Conservation (phyloP, 2,113 vertebrate genomes). For the Mola mola region DNA sequence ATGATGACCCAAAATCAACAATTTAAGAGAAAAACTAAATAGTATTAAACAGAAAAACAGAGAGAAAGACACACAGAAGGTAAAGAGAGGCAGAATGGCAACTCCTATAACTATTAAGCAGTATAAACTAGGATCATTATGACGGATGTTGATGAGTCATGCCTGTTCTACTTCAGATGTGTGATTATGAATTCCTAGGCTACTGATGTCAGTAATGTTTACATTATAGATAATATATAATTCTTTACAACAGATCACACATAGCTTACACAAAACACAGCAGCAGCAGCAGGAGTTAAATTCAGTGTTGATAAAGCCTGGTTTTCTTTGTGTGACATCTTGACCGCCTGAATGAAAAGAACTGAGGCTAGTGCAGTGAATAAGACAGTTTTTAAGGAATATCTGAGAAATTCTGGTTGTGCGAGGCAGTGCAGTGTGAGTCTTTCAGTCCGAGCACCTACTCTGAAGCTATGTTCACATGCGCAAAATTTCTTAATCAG, state of each 20-base stretch:
- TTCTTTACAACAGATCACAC: constrained; percentile 73
- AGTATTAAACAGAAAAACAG: constrained; percentile 12
- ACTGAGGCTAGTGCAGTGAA: constrained; percentile 45
- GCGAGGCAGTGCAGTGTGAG: constrained; percentile 82
- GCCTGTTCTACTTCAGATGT: constrained; percentile 78
- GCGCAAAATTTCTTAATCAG: too few relatives aligned
- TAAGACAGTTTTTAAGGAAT: constrained; percentile 35
- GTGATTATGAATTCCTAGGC: constrained; percentile 78
- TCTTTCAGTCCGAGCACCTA: constrained; percentile 74
- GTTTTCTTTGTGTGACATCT: constrained; percentile 62
- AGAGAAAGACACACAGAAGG: constrained; percentile 16
- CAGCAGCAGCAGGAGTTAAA: constrained; percentile 69
- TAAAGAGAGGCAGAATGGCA: constrained; percentile 54
- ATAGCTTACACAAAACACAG: constrained; percentile 75
- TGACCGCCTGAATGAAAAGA: constrained; percentile 53
- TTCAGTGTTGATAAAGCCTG: constrained; percentile 63
- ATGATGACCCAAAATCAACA: constrained; percentile 24
- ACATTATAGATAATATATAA: constrained; percentile 79
- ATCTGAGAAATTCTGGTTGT: constrained; percentile 59
- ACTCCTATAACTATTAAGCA: constrained; percentile 61
- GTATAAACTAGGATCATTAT: constrained; percentile 65
- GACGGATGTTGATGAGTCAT: constrained; percentile 80
- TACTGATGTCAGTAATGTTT: constrained; percentile 72
- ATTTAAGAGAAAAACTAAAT: constrained; percentile 17
- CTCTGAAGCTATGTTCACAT: too few relatives aligned